Evolutionary conservation across 2,113 vertebrate species (phyloP), one percentile per base, ranked within the genome.

Genomic region (Lampris incognitus): DNA sequence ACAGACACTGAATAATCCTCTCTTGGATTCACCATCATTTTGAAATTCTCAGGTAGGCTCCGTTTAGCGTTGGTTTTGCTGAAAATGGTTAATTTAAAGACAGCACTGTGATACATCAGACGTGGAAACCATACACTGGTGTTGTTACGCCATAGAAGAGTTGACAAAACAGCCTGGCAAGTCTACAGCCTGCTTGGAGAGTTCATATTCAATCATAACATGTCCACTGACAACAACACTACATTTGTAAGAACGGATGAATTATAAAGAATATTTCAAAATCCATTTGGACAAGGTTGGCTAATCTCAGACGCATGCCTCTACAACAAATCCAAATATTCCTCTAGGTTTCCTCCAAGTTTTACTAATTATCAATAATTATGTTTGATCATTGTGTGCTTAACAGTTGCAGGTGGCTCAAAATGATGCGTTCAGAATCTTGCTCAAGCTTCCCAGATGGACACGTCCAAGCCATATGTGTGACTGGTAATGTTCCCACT

Each of bases 1-100:
- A 78, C 58, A 59, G 7, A 74, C 67, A 42, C 57, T 66, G 71
- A 60, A 66, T 67, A 63, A 76, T 59, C 54, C 56, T 62, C 51
- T 59, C 13, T 2, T 48, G 56, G 13, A 68, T 62, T 79, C 76
- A 38, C 55, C 63, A 67, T 76, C 71, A 40, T 67, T 68, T 69
- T 72, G 79, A 24, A 24, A 24, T 24, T 24, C 24, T 24, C 24
- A 24, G 24, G 24, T 24, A 24, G 24, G 24, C 24, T 24, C 24
- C 24, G 24, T 24, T 24, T 24, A 24, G 24, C 24, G 24, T 24
- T 24, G 24, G 24, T 24, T 24, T 24, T 24, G 24, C 24, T 54
- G 10, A 2, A 54, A 54, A 10, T 54, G 10, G 10, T 54, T 13
- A 10, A 54, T 1, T 54, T 10, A 13, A 54, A 54, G 10, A 54